Evolutionary conservation across 2,113 vertebrate genomes (phyloP), one percentile per base, ranked within the genome.

Genomic region (Lasiurus cinereus): DNA sequence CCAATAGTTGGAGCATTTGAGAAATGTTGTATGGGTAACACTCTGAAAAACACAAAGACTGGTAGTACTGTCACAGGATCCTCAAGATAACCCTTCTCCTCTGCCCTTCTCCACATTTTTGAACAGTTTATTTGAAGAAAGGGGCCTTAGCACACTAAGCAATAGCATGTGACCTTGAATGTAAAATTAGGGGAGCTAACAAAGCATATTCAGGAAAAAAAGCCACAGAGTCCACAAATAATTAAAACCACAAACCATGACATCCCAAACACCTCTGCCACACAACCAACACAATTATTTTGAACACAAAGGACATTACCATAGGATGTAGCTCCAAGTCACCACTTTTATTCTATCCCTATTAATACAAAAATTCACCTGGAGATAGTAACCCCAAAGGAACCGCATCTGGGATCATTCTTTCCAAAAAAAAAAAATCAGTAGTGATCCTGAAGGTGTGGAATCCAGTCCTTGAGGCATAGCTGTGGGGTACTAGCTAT

Each of bases 1-100:
- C 74, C 62, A 96, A 10, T 50, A 72, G 39, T 83, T 39, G 29
- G 46, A 70, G 48, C 13, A 39, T 72, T 91, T 78, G 31, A 94
- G 50, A 90, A 92, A 73, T 27, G 15, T 21, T 43, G 62, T 64
- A 62, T 11, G 59, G 59, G 10, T 62, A 27, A 62, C 59, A 36
- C 15, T 67, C 21, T 29, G 36, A 56, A 90, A 80, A 88, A 76
- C 27, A 46, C 27, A 80, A 12, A 73, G 33, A 4, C 21, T n/a
- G 3, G 79, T 19, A 11, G 39, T 77, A 29, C 80, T 7, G 8
- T 39, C 69, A 79, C 29, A 64, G 67, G 29, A 77, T 62, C 31
- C 6, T 83, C 50, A 33, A 0, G 70, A 70, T 8, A 36, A 59
- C 5, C 11, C 46, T 29, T 62, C 24, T 76, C 36, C 46, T 78